These are phyloP conservation scores for Tupaia tana DNA, from an alignment of 2,113 vertebrate genomes.

Conservation along the genomic window DNA sequence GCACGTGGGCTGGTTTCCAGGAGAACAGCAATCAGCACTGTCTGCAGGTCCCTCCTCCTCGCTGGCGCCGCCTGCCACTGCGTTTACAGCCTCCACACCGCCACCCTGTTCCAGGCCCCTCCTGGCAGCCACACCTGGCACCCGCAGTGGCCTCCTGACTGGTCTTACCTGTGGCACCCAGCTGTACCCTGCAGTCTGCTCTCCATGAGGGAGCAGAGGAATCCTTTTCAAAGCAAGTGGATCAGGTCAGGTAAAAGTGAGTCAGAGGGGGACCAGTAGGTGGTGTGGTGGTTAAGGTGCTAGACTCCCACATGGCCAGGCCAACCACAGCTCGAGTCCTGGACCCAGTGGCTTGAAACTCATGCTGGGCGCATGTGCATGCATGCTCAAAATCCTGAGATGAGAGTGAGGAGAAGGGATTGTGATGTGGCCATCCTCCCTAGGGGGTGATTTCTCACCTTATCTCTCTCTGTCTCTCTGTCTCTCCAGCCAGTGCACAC, in stretches of 20 bases:
- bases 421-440: too few species aligned
- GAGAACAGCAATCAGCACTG: not conserved
- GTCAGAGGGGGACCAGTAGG: not conserved
- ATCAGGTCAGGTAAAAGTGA: not conserved
- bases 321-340: too few species aligned
- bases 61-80: fast-evolving
- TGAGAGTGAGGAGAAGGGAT: too few species aligned
- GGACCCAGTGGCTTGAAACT: too few species aligned
- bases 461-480: too few species aligned
- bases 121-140: not conserved
- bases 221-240: not conserved
- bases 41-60: fast-evolving
- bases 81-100: fast-evolving
- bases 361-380: too few species aligned
- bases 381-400: too few species aligned
- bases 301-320: too few species aligned
- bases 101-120: fast-evolving
- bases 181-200: fast-evolving
- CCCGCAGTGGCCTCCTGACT: not conserved
- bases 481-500: too few species aligned
- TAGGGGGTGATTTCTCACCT: too few species aligned
- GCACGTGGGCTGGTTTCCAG: fast-evolving
- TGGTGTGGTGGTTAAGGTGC: too few species aligned
- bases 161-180: not conserved
- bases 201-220: not conserved